Conservation (phyloP, 2,888 invertebrate species). For the Phaedon cochleariae region DNA sequence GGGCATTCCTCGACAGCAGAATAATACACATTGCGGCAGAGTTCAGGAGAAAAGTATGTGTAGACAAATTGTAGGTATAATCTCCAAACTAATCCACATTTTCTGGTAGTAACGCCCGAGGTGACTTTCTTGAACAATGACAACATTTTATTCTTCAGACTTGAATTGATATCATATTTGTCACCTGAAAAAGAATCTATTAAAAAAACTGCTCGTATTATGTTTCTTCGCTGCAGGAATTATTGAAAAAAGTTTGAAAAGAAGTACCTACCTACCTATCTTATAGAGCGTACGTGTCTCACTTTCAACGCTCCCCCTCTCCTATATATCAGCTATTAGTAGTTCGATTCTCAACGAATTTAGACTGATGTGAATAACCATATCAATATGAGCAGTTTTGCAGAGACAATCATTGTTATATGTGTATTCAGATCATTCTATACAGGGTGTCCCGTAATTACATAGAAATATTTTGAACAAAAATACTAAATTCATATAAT, state of each 20-base stretch:
- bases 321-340: no score
- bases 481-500: no score
- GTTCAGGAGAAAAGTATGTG: conserved; percentile 57
- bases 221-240: neutral
- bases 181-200: conserved; percentile 47
- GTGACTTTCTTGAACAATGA: conserved; percentile 58
- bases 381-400: no score
- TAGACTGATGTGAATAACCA: no score
- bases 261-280: neutral
- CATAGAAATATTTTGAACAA: no score
- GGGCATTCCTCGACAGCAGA: conserved; percentile 71
- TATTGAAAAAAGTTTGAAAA: no score
- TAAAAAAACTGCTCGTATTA: neutral
- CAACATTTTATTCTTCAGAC: conserved; percentile 56
- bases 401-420: no score
- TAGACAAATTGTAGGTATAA: conserved; percentile 69
- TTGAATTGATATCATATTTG: conserved; percentile 46
- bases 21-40: conserved; percentile 62
- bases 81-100: conserved; percentile 70
- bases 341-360: no score
- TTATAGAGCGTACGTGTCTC: no score
- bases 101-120: conserved; percentile 58
- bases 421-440: no score
- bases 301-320: no score
- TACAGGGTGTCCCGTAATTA: no score